Conservation (phyloP, 2,113 vertebrate genomes). For the Odobenus rosmarus region DNA sequence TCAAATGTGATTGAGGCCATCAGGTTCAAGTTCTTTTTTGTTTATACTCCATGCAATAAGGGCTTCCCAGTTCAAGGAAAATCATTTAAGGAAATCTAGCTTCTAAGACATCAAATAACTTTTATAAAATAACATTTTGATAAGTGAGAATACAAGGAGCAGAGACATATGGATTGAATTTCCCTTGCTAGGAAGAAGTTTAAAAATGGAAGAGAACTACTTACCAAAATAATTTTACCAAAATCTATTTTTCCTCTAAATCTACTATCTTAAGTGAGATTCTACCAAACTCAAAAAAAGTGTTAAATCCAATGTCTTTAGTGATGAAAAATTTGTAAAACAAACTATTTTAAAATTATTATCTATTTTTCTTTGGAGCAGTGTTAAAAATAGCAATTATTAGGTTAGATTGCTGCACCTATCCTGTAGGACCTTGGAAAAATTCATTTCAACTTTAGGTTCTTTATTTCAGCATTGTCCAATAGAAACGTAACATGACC, state of each 20-base stretch:
- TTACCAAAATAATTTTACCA: background rate
- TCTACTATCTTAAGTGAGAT: background rate
- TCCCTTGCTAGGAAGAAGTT: background rate
- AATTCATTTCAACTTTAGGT: background rate
- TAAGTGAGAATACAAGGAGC: background rate
- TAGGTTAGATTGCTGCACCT: background rate
- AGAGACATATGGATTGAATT: background rate
- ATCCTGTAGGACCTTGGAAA: background rate
- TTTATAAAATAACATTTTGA: background rate
- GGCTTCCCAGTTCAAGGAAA: conserved; percentile 4
- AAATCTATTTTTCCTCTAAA: background rate
- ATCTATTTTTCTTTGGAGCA: background rate
- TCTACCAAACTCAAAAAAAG: background rate
- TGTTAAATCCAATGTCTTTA: background rate
- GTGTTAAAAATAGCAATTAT: background rate
- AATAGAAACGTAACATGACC: background rate
- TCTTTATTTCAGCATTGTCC: background rate
- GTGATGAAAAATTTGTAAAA: background rate
- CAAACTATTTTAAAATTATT: background rate
- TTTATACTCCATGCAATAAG: background rate
- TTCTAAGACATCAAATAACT: background rate
- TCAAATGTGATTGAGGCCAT: background rate
- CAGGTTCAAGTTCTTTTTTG: background rate
- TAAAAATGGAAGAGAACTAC: background rate
- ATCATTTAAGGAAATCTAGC: background rate